A percentile compares a stretch with the other conserved stretches of the same genome.
Evolutionary conservation across 2,888 invertebrate species (phyloP).

Genomic region (Habroteleia sp.): DNA sequence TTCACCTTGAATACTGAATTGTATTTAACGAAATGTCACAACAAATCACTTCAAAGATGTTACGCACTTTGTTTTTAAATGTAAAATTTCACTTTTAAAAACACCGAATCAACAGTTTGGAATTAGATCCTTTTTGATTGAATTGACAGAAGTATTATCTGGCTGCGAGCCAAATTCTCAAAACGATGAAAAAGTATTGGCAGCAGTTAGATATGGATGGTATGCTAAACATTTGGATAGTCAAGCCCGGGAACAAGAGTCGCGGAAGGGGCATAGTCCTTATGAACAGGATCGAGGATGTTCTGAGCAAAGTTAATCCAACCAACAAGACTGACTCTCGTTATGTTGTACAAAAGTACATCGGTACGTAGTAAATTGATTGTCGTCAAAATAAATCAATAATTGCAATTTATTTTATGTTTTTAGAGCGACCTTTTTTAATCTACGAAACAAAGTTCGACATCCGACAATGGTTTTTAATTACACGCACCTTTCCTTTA

Average conservation of each 20-base stretch:
- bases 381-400: too few relatives aligned
- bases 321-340: constrained; percentile 84
- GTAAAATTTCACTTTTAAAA: too few relatives aligned
- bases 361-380: constrained; percentile 85
- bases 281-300: constrained; percentile 92
- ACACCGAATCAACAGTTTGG: constrained; percentile 10
- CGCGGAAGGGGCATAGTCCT: constrained; percentile 94
- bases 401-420: too few relatives aligned
- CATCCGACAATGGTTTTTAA: constrained; percentile 96
- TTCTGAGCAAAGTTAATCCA: constrained; percentile 85
- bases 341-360: constrained; percentile 97
- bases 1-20: too few relatives aligned
- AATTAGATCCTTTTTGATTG: constrained; percentile 3
- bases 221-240: constrained; percentile 94
- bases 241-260: constrained; percentile 96
- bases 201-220: constrained; percentile 94
- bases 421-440: constrained; percentile 90
- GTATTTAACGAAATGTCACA: too few relatives aligned
- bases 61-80: too few relatives aligned
- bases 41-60: too few relatives aligned
- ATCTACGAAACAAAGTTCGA: constrained; percentile 96
- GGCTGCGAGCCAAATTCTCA: constrained; percentile 82
- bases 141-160: constrained; percentile 74
- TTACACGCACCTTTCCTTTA: constrained; percentile 94
- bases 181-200: constrained; percentile 87